Evolutionary conservation across 2,888 invertebrate species (phyloP).

Genomic region (Trachelus iudaicus): DNA sequence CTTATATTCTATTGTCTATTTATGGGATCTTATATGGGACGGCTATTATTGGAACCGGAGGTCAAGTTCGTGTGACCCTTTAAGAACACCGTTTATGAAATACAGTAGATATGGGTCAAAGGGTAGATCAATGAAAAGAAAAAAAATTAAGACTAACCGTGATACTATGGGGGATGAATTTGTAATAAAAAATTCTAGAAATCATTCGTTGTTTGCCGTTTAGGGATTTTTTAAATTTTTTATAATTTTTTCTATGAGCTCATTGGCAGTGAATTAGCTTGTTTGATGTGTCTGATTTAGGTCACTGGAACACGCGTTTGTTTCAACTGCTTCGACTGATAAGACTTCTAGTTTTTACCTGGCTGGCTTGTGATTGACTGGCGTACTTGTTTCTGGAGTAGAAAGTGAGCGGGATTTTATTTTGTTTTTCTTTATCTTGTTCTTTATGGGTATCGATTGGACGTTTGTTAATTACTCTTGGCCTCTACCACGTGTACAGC

Average conservation of each 20-base stretch:
- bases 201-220: not conserved
- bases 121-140: not conserved
- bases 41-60: not conserved
- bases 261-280: not conserved
- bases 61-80: not conserved
- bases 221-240: not conserved
- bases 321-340: not conserved
- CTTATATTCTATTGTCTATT: not conserved
- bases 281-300: not conserved
- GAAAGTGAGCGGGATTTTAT: conserved; percentile 50
- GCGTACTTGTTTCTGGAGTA: conserved; percentile 38
- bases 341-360: not conserved
- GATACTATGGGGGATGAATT: not conserved
- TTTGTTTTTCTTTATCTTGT: conserved; percentile 12
- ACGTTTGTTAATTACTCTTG: not conserved
- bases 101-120: not conserved
- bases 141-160: not conserved
- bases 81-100: not conserved
- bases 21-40: not conserved
- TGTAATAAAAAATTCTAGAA: not conserved
- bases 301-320: not conserved
- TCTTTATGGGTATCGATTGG: not conserved
- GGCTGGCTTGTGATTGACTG: not conserved
- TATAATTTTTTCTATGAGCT: not conserved
- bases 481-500: not conserved